phyloP scores from a whole-genome alignment of 2,888 invertebrate species.

The Balanococcus diminutus region DNA sequence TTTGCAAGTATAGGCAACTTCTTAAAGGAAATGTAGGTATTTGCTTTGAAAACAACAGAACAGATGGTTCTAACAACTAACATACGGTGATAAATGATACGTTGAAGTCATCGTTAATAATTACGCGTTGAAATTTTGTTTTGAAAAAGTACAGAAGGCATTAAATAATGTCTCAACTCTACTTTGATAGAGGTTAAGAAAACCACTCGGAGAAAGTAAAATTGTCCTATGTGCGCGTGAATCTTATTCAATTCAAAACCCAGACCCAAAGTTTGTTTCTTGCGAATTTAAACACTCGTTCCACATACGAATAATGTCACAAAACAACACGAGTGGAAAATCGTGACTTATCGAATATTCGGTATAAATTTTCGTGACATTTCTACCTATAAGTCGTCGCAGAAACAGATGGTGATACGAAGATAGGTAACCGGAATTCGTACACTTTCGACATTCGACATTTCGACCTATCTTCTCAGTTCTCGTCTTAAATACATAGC shows the following conservation, averaged over 20 bases:
- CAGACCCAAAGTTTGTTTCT: not conserved
- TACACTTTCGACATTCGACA: not conserved
- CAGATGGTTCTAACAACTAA: not conserved
- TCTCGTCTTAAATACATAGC: not conserved
- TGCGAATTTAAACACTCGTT: not conserved
- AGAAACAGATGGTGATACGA: not conserved
- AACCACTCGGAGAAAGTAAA: not conserved
- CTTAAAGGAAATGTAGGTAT: not conserved
- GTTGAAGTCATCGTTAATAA: not conserved
- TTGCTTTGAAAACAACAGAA: not conserved
- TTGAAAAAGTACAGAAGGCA: not conserved
- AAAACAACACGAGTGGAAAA: not conserved
- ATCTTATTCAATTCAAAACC: not conserved
- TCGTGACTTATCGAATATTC: constrained; percentile 8
- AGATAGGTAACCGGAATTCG: not conserved
- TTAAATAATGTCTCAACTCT: not conserved
- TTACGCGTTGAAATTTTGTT: not conserved
- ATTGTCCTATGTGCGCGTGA: not conserved
- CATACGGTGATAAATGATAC: not conserved
- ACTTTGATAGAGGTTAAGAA: not conserved
- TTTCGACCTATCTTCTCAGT: not conserved
- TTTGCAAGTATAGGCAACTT: not conserved
- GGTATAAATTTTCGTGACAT: constrained; percentile 7
- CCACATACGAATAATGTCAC: not conserved
- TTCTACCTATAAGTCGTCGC: not conserved